A percentile compares a stretch with the other conserved stretches of the same genome.
Conservation (phyloP, 2,113 vertebrate species). For the Perca fluviatilis region DNA sequence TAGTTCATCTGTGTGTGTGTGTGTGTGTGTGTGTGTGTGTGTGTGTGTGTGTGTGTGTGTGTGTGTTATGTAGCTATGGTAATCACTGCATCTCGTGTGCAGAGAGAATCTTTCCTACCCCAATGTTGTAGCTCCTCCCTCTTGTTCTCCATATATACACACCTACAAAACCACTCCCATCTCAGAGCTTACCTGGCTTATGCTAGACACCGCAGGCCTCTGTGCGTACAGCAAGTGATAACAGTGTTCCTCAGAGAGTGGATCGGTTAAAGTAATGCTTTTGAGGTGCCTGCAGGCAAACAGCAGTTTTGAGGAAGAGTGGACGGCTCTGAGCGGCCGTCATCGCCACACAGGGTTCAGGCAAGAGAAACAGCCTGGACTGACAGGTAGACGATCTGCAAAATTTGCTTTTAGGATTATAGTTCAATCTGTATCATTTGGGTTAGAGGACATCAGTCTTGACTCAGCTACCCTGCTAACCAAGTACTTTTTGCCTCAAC, state of each 20-base stretch:
- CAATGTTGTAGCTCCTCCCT: slow-evolving; percentile 66
- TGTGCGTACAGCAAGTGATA: slow-evolving; percentile 27
- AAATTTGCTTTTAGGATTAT: background rate
- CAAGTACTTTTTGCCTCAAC: background rate
- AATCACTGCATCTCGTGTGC: slow-evolving; percentile 29
- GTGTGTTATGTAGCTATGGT: slow-evolving; percentile 7
- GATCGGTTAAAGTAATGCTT: slow-evolving; percentile 80
- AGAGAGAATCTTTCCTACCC: slow-evolving; percentile 25
- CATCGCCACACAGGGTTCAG: slow-evolving; percentile 71
- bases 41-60: slow-evolving; percentile 27
- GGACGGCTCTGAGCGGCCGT: slow-evolving; percentile 73
- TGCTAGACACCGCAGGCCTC: slow-evolving; percentile 8
- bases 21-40: slow-evolving; percentile 36
- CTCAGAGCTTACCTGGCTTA: slow-evolving; percentile 52
- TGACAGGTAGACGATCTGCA: slow-evolving; percentile 72
- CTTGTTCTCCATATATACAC: slow-evolving; percentile 37
- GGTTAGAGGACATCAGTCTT: background rate
- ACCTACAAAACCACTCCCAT: background rate
- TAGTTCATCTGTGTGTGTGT: slow-evolving; percentile 44
- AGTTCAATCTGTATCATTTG: background rate
- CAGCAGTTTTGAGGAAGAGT: slow-evolving; percentile 88
- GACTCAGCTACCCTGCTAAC: background rate
- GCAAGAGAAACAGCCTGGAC: slow-evolving; percentile 49
- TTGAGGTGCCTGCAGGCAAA: slow-evolving; percentile 86
- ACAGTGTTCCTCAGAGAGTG: slow-evolving; percentile 36